Percentiles rank a stretch among this genome's conserved stretches.
phyloP scores from a whole-genome alignment of 2,888 invertebrate genomes.

The Napeogenes inachia region DNA sequence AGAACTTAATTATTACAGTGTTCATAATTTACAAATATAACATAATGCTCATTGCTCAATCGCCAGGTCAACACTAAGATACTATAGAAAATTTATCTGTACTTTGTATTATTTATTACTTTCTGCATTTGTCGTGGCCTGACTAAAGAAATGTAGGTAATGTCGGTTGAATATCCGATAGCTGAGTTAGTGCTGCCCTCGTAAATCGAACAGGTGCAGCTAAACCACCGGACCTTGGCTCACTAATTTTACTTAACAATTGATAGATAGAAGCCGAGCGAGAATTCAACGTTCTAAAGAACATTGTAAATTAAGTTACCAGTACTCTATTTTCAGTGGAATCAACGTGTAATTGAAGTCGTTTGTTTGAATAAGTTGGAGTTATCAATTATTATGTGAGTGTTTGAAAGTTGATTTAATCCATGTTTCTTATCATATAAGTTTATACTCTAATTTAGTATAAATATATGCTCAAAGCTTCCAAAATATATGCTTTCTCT shows the following conservation, averaged over 20 bases:
- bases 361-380: background rate
- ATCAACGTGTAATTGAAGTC: background rate
- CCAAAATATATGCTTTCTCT: no score
- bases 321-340: background rate
- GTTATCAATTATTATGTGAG: background rate
- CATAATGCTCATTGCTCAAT: no score
- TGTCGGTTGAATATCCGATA: slow-evolving; percentile 25
- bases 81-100: background rate
- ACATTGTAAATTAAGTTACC: background rate
- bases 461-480: no score
- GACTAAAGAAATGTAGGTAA: slow-evolving; percentile 28
- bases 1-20: no score
- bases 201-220: slow-evolving; percentile 29
- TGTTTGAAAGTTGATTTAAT: background rate
- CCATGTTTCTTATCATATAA: background rate
- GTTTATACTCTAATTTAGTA: background rate
- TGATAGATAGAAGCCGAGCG: slow-evolving; percentile 5
- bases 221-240: slow-evolving; percentile 25
- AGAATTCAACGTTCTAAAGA: background rate
- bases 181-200: slow-evolving; percentile 32
- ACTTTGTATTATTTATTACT: background rate
- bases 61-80: no score
- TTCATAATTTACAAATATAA: no score
- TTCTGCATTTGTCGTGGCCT: slow-evolving; percentile 21
- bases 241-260: slow-evolving; percentile 28